Evolutionary conservation across 92 coral and sea anemone genomes (phyloP).

Genomic region (Epizoanthus fatuus): DNA sequence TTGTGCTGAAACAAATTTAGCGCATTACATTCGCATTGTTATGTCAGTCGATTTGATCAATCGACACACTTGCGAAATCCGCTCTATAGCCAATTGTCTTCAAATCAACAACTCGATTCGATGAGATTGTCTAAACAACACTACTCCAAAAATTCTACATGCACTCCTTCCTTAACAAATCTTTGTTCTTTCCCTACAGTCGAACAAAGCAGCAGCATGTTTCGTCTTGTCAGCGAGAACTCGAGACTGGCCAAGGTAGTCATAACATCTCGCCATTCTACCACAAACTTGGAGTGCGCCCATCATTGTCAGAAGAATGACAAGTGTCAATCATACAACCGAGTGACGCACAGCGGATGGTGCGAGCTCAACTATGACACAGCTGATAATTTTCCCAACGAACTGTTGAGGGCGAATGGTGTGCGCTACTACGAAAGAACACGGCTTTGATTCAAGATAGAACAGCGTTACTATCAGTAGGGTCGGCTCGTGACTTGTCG

Average conservation of each 20-base stretch:
- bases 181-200: neutral
- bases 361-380: slow-evolving; percentile 66
- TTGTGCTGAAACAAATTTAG: no score
- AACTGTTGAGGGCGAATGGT: slow-evolving; percentile 17
- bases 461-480: neutral
- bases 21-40: no score
- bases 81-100: no score
- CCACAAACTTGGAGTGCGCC: slow-evolving; percentile 59
- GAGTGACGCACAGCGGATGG: slow-evolving; percentile 36
- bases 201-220: slow-evolving; percentile 59
- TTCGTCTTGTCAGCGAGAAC: slow-evolving; percentile 34
- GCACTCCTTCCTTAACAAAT: neutral
- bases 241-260: slow-evolving; percentile 34
- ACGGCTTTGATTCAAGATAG: neutral
- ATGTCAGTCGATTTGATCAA: no score
- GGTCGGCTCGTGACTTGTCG: neutral
- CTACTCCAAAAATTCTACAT: no score
- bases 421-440: slow-evolving; percentile 60
- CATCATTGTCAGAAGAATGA: slow-evolving; percentile 58
- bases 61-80: no score
- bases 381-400: neutral
- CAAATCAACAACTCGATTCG: no score
- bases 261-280: slow-evolving; percentile 18
- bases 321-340: slow-evolving; percentile 71
- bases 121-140: no score